These are phyloP conservation scores for Empidonax alnorum DNA, from an alignment of 2,113 vertebrate genomes.

Conservation along the genomic window DNA sequence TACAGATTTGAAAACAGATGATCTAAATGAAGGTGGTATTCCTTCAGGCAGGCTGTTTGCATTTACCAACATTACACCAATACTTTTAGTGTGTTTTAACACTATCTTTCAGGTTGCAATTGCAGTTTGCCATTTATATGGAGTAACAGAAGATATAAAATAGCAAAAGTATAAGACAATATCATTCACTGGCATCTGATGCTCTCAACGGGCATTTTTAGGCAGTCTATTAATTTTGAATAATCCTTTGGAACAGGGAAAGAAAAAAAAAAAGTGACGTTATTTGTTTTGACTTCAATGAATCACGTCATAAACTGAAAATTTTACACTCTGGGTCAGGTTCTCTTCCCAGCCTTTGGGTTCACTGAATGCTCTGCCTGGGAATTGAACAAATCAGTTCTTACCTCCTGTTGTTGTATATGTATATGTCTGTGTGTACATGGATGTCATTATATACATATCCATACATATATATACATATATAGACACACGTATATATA, in stretches of 20 bases:
- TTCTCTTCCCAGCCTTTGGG: background rate
- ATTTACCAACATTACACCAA: conserved; percentile 66
- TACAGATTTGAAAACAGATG: conserved; percentile 33
- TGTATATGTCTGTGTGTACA: accelerated
- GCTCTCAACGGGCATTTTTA: background rate
- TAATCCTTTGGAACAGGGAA: background rate
- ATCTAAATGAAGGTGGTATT: conserved; percentile 64
- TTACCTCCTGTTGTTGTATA: background rate
- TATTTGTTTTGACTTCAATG: background rate
- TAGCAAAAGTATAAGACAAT: conserved; percentile 46
- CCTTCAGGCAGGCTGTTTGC: conserved; percentile 64
- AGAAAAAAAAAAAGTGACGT: background rate
- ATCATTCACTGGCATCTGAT: conserved; percentile 30
- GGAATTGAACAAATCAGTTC: background rate
- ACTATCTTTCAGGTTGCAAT: conserved; percentile 63
- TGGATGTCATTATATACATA: background rate
- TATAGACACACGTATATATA: too few species aligned
- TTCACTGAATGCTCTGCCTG: background rate
- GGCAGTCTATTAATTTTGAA: conserved; percentile 3
- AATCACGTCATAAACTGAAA: background rate
- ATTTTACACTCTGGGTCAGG: background rate
- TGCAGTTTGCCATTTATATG: conserved; percentile 65
- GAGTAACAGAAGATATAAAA: conserved; percentile 52
- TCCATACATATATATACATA: background rate
- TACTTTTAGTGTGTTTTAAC: conserved; percentile 67